Conservation (phyloP, 2,888 invertebrate genomes). For the Beris chalybata region DNA sequence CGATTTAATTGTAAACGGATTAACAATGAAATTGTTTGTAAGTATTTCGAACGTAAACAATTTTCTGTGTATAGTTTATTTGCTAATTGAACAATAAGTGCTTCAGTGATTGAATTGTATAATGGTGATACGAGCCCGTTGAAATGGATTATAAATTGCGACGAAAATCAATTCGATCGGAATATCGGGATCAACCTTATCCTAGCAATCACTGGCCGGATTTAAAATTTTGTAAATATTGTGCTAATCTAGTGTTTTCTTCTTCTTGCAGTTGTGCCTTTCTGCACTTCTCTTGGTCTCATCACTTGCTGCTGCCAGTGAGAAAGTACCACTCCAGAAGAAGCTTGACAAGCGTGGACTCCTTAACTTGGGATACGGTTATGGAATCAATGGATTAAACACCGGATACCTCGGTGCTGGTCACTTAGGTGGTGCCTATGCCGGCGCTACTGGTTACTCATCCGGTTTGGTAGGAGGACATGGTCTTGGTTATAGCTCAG, state of each 20-base stretch:
- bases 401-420: constrained; percentile 72
- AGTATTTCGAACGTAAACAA: constrained; percentile 12
- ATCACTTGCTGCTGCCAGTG: constrained; percentile 55
- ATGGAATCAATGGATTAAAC: constrained; percentile 74
- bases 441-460: not conserved
- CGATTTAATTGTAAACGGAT: constrained; percentile 24
- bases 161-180: too few relatives aligned
- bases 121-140: too few relatives aligned
- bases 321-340: constrained; percentile 64
- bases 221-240: not conserved
- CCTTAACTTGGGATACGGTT: constrained; percentile 77
- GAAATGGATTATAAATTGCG: too few relatives aligned
- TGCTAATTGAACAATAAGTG: too few relatives aligned
- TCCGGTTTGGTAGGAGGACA: too few relatives aligned
- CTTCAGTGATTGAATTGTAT: too few relatives aligned
- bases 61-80: too few relatives aligned
- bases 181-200: too few relatives aligned
- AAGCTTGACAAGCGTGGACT: constrained; percentile 82
- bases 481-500: constrained; percentile 24
- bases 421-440: constrained; percentile 57
- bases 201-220: too few relatives aligned
- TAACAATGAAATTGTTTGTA: constrained; percentile 28
- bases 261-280: constrained; percentile 65
- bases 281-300: constrained; percentile 76
- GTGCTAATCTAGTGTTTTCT: constrained; percentile 5